Base-by-base conservation (phyloP, 2,113 vertebrate genomes). In the Anseranas semipalmata region DNA sequence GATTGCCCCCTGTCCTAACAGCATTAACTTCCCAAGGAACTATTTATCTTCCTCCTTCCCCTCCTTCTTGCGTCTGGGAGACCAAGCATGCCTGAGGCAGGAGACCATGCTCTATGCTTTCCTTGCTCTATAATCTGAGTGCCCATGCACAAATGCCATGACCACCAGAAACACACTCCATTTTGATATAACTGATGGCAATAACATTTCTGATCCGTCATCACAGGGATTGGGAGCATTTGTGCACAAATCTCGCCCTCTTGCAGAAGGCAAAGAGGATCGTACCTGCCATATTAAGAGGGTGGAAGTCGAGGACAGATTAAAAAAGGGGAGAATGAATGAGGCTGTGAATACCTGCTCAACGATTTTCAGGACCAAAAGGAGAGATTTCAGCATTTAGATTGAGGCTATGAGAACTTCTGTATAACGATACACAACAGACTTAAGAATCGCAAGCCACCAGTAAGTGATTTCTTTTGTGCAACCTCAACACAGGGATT, bases 131-230 rank as follows among this genome's bases (percentile, higher is more conserved):
- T 2, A 39, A 41, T 28, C 58, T 1, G 1, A 70, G 50, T 12
- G 24, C 24, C 48, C 35, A 21, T 2, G 11, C 72, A 30, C 18
- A 10, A 6, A 5, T 2, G 24, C 30, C 10, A 2, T 0, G 7
- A 5, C 6, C 63, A 12, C 25, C 50, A 80, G 63, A 66, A 85
- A 45, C 1, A 1, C 0, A 3, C 22, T 84, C 45, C 6, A 0
- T 5, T 35, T 46, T 12, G 1, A 3, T 32, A 17, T 2, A 20
- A 48, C 10, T 4, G 1, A 15, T 0, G 12, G 39, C 55, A 80
- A 16, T 10, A 12, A 20, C 20, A 8, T 55, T 16, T 12, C n/a
- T 35, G n/a, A 39, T 28, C 56, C 12, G 1, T 6, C 62, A 6
- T 14, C 68, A 6, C 14, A 7, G 25, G 56, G 9, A 11, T 3